Percentiles rank a stretch among this genome's conserved stretches.
Conservation (phyloP, 2,797 vertebrate genomes). For the Crocodylus rhombifer region DNA sequence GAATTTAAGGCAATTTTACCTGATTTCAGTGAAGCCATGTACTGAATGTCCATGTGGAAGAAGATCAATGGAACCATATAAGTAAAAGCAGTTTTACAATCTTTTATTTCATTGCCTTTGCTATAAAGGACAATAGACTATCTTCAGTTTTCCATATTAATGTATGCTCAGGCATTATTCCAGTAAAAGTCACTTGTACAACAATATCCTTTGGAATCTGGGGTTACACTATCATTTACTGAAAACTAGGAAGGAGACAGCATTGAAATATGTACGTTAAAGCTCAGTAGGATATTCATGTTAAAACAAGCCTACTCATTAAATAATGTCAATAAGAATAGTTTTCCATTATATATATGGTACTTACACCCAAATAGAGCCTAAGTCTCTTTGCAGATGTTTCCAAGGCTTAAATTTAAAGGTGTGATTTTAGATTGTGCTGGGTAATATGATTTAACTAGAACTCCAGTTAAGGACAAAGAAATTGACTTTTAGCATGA, state of each 20-base stretch:
- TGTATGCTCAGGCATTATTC: not conserved
- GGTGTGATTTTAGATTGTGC: not conserved
- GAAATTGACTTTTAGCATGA: not conserved
- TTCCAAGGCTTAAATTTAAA: not conserved
- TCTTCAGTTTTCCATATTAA: not conserved
- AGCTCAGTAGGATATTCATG: not conserved
- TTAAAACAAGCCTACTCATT: not conserved
- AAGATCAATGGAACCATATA: not conserved
- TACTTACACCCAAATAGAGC: not conserved
- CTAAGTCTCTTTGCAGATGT: not conserved
- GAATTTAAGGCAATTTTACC: constrained; percentile 28
- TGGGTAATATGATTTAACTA: not conserved
- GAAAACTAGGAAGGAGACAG: not conserved
- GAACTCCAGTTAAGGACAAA: not conserved
- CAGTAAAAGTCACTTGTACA: not conserved
- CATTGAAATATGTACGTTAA: not conserved
- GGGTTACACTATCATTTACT: not conserved
- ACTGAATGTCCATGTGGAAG: not conserved
- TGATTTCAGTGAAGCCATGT: not conserved
- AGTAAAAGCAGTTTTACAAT: not conserved
- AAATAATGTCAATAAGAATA: not conserved
- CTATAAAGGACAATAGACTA: not conserved
- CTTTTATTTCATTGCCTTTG: constrained; percentile 6
- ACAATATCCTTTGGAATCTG: not conserved
- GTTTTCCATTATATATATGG: not conserved